A percentile compares a stretch with the other conserved stretches of the same genome.
These are phyloP conservation scores for Dromiciops gliroides DNA, from an alignment of 2,113 vertebrate genomes.

Conservation along the genomic window DNA sequence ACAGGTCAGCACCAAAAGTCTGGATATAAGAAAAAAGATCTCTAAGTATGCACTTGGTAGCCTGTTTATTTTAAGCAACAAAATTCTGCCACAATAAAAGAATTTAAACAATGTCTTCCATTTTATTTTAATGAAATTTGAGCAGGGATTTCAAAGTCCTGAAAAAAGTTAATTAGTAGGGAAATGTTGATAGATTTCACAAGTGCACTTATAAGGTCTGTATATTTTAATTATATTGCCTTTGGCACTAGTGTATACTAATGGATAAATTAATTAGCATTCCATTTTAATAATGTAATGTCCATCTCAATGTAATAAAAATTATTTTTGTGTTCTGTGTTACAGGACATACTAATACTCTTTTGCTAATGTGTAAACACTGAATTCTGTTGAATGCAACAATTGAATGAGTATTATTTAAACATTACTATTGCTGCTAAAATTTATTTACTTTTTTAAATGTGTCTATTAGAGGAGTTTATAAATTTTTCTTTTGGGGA, in stretches of 20 bases:
- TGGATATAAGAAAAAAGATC: background rate
- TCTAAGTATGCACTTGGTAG: constrained; percentile 24
- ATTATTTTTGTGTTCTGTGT: background rate
- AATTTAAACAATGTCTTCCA: constrained; percentile 10
- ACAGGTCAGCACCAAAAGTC: background rate
- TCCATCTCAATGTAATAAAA: background rate
- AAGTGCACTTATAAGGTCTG: background rate
- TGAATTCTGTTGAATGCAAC: background rate
- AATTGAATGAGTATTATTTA: background rate
- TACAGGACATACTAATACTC: too few species aligned
- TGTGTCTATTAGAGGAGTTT: background rate
- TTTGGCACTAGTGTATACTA: background rate
- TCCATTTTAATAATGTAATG: background rate
- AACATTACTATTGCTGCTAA: background rate
- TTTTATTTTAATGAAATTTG: constrained; percentile 11
- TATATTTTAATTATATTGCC: background rate
- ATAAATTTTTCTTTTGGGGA: background rate
- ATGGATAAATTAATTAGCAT: constrained; percentile 16
- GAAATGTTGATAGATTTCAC: background rate
- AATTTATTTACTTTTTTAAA: background rate
- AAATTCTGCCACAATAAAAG: background rate
- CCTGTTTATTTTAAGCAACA: background rate
- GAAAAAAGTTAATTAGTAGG: constrained; percentile 1
- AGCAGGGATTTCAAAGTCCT: background rate
- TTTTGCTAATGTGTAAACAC: background rate